phyloP scores from a whole-genome alignment of 2,113 vertebrate genomes.

The Bubo blakistoni region DNA sequence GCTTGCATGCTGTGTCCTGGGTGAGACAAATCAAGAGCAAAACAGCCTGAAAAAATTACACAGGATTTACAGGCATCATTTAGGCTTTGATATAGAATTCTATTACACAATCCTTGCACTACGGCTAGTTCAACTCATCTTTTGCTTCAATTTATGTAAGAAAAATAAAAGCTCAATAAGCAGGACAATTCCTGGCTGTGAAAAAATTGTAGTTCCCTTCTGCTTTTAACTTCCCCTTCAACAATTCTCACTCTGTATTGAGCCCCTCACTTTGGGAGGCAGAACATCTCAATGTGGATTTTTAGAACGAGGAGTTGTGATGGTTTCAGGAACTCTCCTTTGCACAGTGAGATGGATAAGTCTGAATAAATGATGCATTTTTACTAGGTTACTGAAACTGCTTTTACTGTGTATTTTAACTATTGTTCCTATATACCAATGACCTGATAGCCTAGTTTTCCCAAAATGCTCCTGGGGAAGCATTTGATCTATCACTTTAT shows the following conservation, averaged over 20 bases:
- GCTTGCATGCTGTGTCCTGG: background rate
- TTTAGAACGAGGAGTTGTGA: background rate
- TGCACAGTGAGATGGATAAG: background rate
- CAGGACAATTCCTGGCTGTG: background rate
- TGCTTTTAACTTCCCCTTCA: background rate
- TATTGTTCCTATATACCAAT: background rate
- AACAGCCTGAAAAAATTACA: background rate
- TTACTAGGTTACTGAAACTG: background rate
- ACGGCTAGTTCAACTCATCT: background rate
- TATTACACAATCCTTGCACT: background rate
- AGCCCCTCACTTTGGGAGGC: background rate
- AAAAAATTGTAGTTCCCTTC: background rate
- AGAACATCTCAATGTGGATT: background rate
- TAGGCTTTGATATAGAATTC: background rate
- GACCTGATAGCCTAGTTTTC: background rate
- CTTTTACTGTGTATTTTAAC: background rate
- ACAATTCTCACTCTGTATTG: background rate
- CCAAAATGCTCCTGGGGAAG: background rate
- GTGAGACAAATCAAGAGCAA: background rate
- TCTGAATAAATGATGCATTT: background rate
- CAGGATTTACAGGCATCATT: background rate
- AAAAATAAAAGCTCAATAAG: background rate
- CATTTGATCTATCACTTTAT: background rate
- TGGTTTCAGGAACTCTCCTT: background rate
- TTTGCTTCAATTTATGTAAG: background rate